A percentile compares a stretch with the other conserved stretches of the same genome.
These are phyloP conservation scores for Erpobdella octoculata DNA, from an alignment of 2,888 invertebrate genomes.

Conservation along the genomic window DNA sequence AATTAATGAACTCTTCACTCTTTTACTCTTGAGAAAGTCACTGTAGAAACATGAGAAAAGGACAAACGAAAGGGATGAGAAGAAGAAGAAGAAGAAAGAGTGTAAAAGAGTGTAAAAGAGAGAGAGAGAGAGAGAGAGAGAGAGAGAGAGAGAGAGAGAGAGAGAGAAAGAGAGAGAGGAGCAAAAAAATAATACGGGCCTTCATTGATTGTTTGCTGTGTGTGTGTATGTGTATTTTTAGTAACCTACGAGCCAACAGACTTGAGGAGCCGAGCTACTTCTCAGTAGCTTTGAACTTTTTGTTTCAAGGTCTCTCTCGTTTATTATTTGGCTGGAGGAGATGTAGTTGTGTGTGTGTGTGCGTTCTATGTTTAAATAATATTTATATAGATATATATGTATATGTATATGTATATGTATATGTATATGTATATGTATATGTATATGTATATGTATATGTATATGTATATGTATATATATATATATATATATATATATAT, in stretches of 20 bases:
- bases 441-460: background rate
- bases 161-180: constrained; percentile 2
- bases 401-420: background rate
- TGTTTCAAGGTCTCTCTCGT: too few species aligned
- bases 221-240: too few species aligned
- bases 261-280: too few species aligned
- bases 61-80: too few species aligned
- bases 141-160: constrained; percentile 2
- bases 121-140: background rate
- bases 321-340: background rate
- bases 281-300: too few species aligned
- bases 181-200: too few species aligned
- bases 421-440: background rate
- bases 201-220: too few species aligned
- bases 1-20: too few species aligned
- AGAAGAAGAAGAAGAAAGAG: too few species aligned
- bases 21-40: too few species aligned
- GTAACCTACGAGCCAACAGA: too few species aligned
- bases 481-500: background rate
- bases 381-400: background rate
- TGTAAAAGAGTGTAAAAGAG: background rate
- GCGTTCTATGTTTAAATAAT: background rate
- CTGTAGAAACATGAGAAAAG: too few species aligned
- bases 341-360: background rate
- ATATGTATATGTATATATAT: background rate